These are phyloP conservation scores for Pecten maximus DNA, from an alignment of 2,888 invertebrate genomes.

Conservation along the genomic window DNA sequence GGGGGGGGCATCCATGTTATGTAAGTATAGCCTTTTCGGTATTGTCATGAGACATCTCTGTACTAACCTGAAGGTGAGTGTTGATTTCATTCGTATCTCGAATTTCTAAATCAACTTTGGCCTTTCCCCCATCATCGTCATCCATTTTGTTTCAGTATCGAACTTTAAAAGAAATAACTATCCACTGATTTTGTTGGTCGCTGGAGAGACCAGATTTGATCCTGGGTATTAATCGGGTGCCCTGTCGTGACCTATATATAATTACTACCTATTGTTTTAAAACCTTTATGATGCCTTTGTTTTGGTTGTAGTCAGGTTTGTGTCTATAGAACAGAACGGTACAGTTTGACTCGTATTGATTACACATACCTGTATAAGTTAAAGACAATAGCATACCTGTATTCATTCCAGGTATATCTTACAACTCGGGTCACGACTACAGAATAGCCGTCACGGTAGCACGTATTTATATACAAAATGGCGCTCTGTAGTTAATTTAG, in stretches of 20 bases:
- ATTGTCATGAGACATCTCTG: too few relatives aligned
- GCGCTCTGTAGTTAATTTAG: neutral
- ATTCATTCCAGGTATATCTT: neutral
- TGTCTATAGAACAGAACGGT: neutral
- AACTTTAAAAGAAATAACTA: neutral
- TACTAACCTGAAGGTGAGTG: neutral
- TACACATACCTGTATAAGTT: neutral
- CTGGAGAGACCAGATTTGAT: neutral
- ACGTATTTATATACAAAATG: neutral
- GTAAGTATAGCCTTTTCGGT: too few relatives aligned
- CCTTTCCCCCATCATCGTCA: constrained; percentile 13
- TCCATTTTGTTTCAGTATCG: neutral
- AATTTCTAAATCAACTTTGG: neutral
- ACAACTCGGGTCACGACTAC: neutral
- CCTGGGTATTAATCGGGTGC: neutral
- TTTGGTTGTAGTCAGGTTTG: constrained; percentile 1
- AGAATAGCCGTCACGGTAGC: neutral
- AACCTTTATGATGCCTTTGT: neutral
- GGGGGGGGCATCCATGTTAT: too few relatives aligned
- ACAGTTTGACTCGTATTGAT: neutral
- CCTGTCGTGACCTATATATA: neutral
- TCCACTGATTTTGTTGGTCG: neutral
- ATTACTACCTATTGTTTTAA: neutral
- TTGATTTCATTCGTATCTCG: neutral
- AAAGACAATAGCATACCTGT: neutral